These are phyloP conservation scores for Myopa tessellatipennis DNA, from an alignment of 2,888 invertebrate species.

Conservation along the genomic window DNA sequence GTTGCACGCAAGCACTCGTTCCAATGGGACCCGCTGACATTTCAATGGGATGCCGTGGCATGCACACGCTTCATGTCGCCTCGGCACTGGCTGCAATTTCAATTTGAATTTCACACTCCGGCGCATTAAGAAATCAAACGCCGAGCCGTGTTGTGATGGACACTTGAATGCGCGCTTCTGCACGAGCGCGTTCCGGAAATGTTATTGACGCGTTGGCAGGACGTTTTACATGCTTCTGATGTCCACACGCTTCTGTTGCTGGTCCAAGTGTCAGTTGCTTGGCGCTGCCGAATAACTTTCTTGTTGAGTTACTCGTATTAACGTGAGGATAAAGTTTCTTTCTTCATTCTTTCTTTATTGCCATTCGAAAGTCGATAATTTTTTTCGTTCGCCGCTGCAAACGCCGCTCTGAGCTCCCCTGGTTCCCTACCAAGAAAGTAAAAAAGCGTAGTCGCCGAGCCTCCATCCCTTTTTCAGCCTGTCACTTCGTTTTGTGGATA, in stretches of 20 bases:
- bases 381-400: no score
- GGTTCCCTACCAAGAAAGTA: no score
- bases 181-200: conserved; percentile 1
- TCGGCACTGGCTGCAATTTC: conserved; percentile 23
- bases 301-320: conserved; percentile 13
- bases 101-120: conserved; percentile 46
- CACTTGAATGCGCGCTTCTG: conserved; percentile 49
- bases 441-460: not conserved
- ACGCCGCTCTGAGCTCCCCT: no score
- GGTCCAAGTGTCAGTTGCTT: not conserved
- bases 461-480: not conserved
- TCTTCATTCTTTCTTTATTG: no score
- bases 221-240: not conserved
- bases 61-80: conserved; percentile 1
- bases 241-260: conserved; percentile 5
- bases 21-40: conserved; percentile 23
- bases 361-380: no score
- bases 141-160: conserved; percentile 49
- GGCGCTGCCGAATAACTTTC: not conserved
- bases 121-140: conserved; percentile 43
- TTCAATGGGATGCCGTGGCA: conserved; percentile 14
- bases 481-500: not conserved
- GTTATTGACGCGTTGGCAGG: not conserved
- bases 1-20: not conserved
- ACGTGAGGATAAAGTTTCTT: no score